A percentile compares a stretch with the other conserved stretches of the same genome.
Evolutionary conservation across 2,113 vertebrate species (phyloP).

Genomic region (Zapus hudsonius): DNA sequence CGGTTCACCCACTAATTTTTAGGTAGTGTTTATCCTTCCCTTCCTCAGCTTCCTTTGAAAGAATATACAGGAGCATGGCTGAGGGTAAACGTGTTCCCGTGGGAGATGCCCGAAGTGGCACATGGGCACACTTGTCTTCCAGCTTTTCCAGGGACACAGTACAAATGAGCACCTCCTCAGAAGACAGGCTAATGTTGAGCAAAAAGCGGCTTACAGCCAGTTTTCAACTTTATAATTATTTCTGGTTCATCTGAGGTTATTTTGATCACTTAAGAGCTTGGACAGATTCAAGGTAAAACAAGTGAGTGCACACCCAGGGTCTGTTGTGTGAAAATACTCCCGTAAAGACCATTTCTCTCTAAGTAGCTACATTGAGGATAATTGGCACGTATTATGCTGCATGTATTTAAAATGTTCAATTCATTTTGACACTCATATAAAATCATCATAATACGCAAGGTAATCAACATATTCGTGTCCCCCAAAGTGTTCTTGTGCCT

Average conservation of each 20-base stretch:
- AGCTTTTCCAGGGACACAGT: not conserved
- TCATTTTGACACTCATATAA: not conserved
- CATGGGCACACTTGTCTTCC: not conserved
- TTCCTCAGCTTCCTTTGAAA: not conserved
- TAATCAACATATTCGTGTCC: not conserved
- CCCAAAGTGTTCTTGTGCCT: not conserved
- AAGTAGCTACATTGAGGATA: not conserved
- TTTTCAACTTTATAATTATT: constrained; percentile 44
- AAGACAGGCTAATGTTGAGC: constrained; percentile 44
- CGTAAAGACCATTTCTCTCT: not conserved
- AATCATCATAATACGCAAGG: not conserved
- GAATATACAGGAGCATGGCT: not conserved
- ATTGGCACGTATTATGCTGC: not conserved
- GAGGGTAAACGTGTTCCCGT: constrained; percentile 30
- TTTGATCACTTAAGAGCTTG: constrained; percentile 8
- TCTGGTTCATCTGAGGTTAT: not conserved
- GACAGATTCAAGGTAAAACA: constrained; percentile 42
- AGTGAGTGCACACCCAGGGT: not conserved
- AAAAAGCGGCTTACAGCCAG: not conserved
- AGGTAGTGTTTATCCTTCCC: not conserved
- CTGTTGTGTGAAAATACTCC: constrained; percentile 15
- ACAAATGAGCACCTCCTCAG: not conserved
- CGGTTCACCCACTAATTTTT: not conserved
- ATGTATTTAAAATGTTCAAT: not conserved
- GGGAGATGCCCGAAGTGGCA: constrained; percentile 4